Conservation (phyloP, 1,140 invertebrate genomes). For the Geopemphigus sp. region DNA sequence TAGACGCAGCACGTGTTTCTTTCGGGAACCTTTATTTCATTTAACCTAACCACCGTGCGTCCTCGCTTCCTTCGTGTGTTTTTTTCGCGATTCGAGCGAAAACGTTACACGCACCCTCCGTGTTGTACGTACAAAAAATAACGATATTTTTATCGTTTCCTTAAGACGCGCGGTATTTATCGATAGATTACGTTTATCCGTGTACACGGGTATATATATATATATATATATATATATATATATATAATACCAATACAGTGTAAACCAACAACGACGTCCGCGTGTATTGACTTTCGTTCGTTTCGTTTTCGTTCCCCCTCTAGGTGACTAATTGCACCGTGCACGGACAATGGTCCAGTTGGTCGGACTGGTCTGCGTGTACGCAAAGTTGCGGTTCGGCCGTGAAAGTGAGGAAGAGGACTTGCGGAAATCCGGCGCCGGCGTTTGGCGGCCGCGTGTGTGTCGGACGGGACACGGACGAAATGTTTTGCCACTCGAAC, state of each 20-base stretch:
- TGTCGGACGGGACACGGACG: constrained; percentile 72
- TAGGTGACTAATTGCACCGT: constrained; percentile 74
- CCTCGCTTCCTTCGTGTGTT: too few relatives aligned
- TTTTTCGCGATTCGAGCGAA: background rate
- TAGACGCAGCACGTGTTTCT: background rate
- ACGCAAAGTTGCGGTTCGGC: constrained; percentile 74
- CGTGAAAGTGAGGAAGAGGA: constrained; percentile 73
- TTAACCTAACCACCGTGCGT: too few relatives aligned
- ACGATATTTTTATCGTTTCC: too few relatives aligned
- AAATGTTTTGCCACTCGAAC: constrained; percentile 73
- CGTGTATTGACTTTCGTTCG: background rate
- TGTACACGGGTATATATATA: too few relatives aligned
- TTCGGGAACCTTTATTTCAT: too few relatives aligned
- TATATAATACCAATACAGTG: constrained; percentile 2
- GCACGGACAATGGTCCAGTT: constrained; percentile 83
- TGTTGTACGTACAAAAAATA: too few relatives aligned
- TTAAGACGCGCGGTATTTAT: too few relatives aligned
- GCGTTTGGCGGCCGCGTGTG: constrained; percentile 80
- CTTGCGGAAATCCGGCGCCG: constrained; percentile 79
- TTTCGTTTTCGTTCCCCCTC: background rate
- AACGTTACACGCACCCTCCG: constrained; percentile 6
- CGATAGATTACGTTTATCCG: too few relatives aligned
- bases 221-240: too few relatives aligned
- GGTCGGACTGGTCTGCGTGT: constrained; percentile 85
- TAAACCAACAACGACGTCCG: background rate